phyloP scores from a whole-genome alignment of 2,797 vertebrate genomes.

The Silurus lanzhouensis region DNA sequence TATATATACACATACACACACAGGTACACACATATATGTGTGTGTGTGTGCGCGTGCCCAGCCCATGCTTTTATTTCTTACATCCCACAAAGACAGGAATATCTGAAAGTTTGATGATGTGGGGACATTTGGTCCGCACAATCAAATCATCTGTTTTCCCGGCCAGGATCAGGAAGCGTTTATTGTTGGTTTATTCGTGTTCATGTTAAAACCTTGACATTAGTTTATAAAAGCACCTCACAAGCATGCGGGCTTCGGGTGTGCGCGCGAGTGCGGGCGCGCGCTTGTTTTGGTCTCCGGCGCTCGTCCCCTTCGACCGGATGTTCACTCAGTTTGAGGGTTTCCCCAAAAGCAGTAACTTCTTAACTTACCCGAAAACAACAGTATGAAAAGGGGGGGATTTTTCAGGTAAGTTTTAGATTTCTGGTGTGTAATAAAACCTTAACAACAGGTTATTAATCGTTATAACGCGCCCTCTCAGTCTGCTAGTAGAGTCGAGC shows the following conservation, averaged over 20 bases:
- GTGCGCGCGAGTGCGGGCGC: background rate
- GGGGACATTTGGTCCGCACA: too few species aligned
- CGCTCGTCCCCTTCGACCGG: constrained; percentile 15
- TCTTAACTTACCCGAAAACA: background rate
- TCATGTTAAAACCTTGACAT: too few species aligned
- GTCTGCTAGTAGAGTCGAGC: background rate
- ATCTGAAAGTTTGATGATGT: too few species aligned
- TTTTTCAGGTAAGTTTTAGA: constrained; percentile 9
- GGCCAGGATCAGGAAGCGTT: too few species aligned
- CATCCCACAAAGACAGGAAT: too few species aligned
- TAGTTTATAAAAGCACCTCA: too few species aligned
- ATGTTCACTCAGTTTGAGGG: constrained; percentile 5
- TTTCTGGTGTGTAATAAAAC: background rate
- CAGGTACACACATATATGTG: background rate
- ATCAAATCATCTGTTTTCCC: too few species aligned
- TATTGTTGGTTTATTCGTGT: too few species aligned
- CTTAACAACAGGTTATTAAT: background rate
- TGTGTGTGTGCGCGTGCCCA: background rate
- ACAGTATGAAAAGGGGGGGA: background rate
- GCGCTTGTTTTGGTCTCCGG: background rate
- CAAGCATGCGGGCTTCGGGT: background rate
- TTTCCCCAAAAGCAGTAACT: background rate
- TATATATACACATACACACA: too few species aligned
- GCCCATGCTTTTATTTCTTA: too few species aligned
- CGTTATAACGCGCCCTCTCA: background rate